Base-by-base conservation (phyloP, 92 coral and sea anemone genomes). In the Zoanthus sociatus region DNA sequence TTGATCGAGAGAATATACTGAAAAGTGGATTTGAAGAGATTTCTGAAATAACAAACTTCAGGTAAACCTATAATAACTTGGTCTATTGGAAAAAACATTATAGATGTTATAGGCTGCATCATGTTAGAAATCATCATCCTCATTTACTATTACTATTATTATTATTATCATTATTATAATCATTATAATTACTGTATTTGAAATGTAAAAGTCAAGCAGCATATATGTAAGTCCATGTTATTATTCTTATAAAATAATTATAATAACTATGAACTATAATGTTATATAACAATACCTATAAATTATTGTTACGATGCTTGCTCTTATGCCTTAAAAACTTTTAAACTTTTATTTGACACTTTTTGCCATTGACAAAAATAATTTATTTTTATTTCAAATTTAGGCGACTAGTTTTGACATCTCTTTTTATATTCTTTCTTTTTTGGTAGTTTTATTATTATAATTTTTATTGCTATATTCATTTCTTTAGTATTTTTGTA, bases 1-100 rank as follows among this genome's bases (percentile, higher is more conserved):
- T 86, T 37, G 93, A 86, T 64, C 63, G 93, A 54, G 90, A 86
- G 4, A 71, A 87, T 55, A 47, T 86, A 50, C 63, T 79, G 17
- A 69, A 78, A 46, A 51, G 48, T 55, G 89, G 78, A 12, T 87
- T 90, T 14, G 82, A 26, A 55, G 87, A 87, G 54, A 68, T 90
- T 42, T 51, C 87, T 30, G 26, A 26, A 9, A 48, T 86, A 11
- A 79, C 16, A 12, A 90, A 86, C 81, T 75, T 86, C 17, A 31
- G 90, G 61, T 26, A 56, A 56, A 56, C 64, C 64, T 0, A 56
- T 56, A 56, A 56, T 56, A 56, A n/a, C 64, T 56, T 56, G 64
- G 64, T 56, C 64, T 56, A 56, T 56, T 56, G 64, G 64, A 56
- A 56, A 56, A 56, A 56, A 56, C 64, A 56, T 56, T 56, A 56